A percentile compares a stretch with the other conserved stretches of the same genome.
phyloP scores from a whole-genome alignment of 2,797 vertebrate genomes.

The Buphagus erythrorhynchus region DNA sequence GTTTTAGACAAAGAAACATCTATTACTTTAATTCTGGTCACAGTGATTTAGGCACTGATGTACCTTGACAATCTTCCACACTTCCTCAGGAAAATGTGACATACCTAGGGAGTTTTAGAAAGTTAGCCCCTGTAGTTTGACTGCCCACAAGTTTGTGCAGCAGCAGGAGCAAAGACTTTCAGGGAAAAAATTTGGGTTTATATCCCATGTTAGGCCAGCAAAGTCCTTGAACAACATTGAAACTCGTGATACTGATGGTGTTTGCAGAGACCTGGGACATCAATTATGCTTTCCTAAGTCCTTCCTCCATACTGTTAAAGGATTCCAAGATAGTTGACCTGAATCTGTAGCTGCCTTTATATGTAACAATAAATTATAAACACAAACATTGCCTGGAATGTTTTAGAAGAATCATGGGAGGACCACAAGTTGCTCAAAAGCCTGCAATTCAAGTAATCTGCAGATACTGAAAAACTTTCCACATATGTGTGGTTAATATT shows the following conservation, averaged over 20 bases:
- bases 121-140: neutral
- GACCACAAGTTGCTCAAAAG: conserved; percentile 53
- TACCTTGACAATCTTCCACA: neutral
- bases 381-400: conserved; percentile 23
- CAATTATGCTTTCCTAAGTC: neutral
- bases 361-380: conserved; percentile 53
- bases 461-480: conserved; percentile 35
- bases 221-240: neutral
- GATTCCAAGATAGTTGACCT: neutral
- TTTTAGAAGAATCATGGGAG: conserved; percentile 5
- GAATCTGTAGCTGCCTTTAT: conserved; percentile 14
- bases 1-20: neutral
- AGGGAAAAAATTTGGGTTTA: neutral
- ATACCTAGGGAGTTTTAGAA: neutral
- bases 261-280: neutral
- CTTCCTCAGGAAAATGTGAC: neutral
- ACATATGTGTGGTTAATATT: conserved; percentile 61
- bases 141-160: neutral
- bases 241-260: neutral
- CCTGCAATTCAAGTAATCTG: conserved; percentile 34
- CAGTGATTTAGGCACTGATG: neutral
- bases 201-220: neutral
- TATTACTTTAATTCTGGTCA: neutral
- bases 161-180: neutral
- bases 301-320: neutral